Base-by-base conservation (phyloP, 2,113 vertebrate species). In the Mola mola region DNA sequence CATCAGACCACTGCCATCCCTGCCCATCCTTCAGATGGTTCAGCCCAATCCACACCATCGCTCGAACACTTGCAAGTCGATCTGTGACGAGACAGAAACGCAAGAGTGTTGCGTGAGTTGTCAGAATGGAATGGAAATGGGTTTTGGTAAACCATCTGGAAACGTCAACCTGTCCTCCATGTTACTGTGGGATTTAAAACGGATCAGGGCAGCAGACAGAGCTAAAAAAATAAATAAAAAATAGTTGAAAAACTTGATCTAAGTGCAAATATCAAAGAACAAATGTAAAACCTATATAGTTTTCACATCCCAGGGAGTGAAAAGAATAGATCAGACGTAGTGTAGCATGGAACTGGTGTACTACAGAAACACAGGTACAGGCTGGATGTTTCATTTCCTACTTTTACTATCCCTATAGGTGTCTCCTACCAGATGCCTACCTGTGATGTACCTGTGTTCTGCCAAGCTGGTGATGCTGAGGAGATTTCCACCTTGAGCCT, bases 1-100 rank as follows among this genome's bases (percentile, higher is more conserved):
- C 92, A 40, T 98, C 96, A 4, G 96, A 94, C 96, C 97, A 98
- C 83, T 94, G 93, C 96, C 96, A 98, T 16, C 96, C 97, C 56
- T 72, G 71, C 0, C 81, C 60, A 20, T 92, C 87, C 77, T 93
- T 93, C 71, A 96, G 79, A 36, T 87, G 92, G 72, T 96, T 97
- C 63, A 98, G 88, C 12, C 96, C 97, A 0, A 70, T 95, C 96
- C 97, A 99, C 25, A 96, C 89, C 72, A 93, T 85, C 6, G 82
- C 28, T 1, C 89, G 81, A 26, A 92, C 85, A 55, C 68, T 60
- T 3, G 86, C 83, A 62, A 98, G 74, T 43, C 93, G 92, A 61
- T 92, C 97, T 99, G 84, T 12, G 16, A 34, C 43, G 53, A 47
- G n/a, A 46, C 10, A 7, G 7, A 60, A 59, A 63, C 5, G 43